Evolutionary conservation across 2,113 vertebrate species (phyloP).

Genomic region (Chunga burmeisteri): DNA sequence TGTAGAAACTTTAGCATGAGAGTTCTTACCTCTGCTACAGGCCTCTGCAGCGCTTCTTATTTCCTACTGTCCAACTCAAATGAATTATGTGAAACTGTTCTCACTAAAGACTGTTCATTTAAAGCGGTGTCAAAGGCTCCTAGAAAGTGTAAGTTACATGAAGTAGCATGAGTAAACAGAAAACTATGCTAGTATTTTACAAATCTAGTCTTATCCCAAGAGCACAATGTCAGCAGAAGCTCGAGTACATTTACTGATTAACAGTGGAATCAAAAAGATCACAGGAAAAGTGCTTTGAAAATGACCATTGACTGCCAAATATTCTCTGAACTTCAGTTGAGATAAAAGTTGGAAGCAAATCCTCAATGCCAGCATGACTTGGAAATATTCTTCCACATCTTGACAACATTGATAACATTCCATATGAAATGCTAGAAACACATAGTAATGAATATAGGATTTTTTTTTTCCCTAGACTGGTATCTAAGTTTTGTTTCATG

Average conservation of each 20-base stretch:
- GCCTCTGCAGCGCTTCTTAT: background rate
- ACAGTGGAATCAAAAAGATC: background rate
- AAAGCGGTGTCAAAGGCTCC: background rate
- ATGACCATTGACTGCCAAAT: background rate
- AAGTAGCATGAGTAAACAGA: background rate
- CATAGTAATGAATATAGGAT: background rate
- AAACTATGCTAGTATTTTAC: background rate
- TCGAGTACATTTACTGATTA: background rate
- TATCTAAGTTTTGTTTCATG: background rate
- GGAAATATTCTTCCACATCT: background rate
- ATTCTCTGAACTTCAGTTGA: background rate
- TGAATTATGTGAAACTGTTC: background rate
- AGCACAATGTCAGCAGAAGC: background rate
- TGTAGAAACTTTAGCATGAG: background rate
- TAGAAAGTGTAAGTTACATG: background rate
- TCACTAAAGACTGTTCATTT: background rate
- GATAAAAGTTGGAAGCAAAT: background rate
- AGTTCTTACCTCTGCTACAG: background rate
- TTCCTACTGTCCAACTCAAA: background rate
- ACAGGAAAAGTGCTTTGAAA: background rate
- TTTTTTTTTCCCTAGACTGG: background rate
- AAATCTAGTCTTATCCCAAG: background rate
- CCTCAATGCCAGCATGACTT: background rate
- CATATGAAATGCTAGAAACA: background rate
- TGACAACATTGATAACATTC: background rate